Conservation (phyloP, 2,888 invertebrate species). For the Notodonta dromedarius region DNA sequence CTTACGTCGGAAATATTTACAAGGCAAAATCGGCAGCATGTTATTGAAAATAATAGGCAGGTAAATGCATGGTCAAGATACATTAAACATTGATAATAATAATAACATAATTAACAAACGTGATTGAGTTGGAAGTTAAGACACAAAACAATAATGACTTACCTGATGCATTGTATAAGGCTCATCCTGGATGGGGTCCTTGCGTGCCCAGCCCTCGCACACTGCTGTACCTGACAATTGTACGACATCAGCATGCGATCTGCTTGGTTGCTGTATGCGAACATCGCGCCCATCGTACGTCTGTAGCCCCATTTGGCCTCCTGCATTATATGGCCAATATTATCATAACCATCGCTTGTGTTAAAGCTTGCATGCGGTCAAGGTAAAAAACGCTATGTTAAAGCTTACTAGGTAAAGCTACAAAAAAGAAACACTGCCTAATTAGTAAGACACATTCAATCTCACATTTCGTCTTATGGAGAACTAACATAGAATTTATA, state of each 20-base stretch:
- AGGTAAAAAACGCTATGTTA: conserved; percentile 17
- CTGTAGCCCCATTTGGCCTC: conserved; percentile 83
- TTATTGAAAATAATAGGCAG: conserved; percentile 9
- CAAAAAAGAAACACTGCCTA: conserved; percentile 11
- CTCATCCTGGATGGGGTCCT: conserved; percentile 83
- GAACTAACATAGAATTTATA: conserved; percentile 5
- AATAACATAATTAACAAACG: no score
- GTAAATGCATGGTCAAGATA: conserved; percentile 7
- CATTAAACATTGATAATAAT: no score
- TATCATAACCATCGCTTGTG: conserved; percentile 58
- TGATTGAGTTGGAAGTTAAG: not conserved
- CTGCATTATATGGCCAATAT: conserved; percentile 69
- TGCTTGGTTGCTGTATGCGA: conserved; percentile 81
- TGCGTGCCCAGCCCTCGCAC: conserved; percentile 74
- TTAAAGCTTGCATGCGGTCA: conserved; percentile 40
- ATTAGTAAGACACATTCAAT: conserved; percentile 14
- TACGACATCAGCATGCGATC: conserved; percentile 83
- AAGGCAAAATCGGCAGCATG: conserved; percentile 11
- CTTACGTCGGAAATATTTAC: conserved; percentile 18
- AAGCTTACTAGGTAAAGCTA: conserved; percentile 13
- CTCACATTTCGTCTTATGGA: not conserved
- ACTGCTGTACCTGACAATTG: conserved; percentile 83
- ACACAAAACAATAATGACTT: conserved; percentile 38
- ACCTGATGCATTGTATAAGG: conserved; percentile 92
- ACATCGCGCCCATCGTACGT: conserved; percentile 82